Percentiles rank a stretch among this genome's conserved stretches.
These are phyloP conservation scores for Dynastes hyllus DNA, from an alignment of 2,888 invertebrate species.

Conservation along the genomic window DNA sequence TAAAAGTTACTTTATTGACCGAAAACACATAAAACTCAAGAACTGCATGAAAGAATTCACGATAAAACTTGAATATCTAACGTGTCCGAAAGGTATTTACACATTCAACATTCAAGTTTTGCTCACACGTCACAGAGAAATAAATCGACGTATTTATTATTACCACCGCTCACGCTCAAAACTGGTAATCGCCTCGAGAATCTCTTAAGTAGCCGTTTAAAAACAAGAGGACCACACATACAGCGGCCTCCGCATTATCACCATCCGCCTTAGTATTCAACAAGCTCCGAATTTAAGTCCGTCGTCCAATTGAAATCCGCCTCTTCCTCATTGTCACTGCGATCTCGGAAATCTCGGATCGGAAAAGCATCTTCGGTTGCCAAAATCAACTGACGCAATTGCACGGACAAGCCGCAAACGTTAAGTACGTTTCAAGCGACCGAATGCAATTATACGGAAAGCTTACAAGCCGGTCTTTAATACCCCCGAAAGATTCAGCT, in stretches of 20 bases:
- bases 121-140: neutral
- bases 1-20: no score
- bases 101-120: neutral
- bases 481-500: slow-evolving; percentile 14
- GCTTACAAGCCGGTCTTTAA: slow-evolving; percentile 23
- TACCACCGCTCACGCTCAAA: neutral
- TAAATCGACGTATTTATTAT: neutral
- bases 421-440: neutral
- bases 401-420: slow-evolving; percentile 4
- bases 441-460: slow-evolving; percentile 17
- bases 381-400: neutral
- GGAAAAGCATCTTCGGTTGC: neutral
- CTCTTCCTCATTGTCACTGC: slow-evolving; percentile 2
- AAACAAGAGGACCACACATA: slow-evolving; percentile 15
- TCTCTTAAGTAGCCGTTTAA: slow-evolving; percentile 21
- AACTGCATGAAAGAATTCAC: no score
- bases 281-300: neutral
- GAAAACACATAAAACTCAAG: no score
- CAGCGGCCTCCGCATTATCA: neutral
- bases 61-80: no score
- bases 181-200: slow-evolving; percentile 1
- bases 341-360: slow-evolving; percentile 15
- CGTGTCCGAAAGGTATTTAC: no score
- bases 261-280: slow-evolving; percentile 5
- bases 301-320: neutral